phyloP scores from a whole-genome alignment of 1,140 invertebrate genomes.

The Brachionus manjavacas region DNA sequence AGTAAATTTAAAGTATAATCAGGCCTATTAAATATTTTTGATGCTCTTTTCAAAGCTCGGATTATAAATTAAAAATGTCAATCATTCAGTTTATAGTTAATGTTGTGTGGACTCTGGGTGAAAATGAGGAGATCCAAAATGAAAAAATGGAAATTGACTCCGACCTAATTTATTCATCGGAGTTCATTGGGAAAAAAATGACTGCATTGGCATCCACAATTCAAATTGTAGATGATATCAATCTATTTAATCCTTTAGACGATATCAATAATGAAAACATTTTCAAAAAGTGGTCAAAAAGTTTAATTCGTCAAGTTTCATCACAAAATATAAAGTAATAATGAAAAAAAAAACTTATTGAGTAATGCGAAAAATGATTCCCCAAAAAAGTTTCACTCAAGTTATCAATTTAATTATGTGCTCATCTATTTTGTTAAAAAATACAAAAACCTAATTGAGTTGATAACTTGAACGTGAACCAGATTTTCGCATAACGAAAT shows the following conservation, averaged over 20 bases:
- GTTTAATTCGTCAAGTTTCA: neutral
- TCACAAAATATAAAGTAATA: neutral
- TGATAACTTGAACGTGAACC: too few relatives aligned
- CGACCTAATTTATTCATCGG: neutral
- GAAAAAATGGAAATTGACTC: conserved; percentile 25
- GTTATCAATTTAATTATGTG: too few relatives aligned
- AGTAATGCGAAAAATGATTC: too few relatives aligned
- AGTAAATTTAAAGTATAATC: conserved; percentile 1
- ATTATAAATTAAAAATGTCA: conserved; percentile 18
- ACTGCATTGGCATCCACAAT: neutral
- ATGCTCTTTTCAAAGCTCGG: neutral
- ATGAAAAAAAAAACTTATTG: neutral
- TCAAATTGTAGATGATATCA: neutral
- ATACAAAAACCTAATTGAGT: too few relatives aligned
- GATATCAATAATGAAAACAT: conserved; percentile 18
- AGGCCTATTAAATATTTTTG: neutral
- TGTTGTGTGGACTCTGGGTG: neutral
- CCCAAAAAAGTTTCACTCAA: too few relatives aligned
- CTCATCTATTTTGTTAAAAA: too few relatives aligned
- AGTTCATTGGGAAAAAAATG: neutral
- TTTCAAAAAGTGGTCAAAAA: conserved; percentile 11
- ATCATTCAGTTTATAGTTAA: conserved; percentile 6
- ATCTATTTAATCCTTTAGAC: conserved; percentile 25
- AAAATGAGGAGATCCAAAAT: neutral
- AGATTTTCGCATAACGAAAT: too few relatives aligned